Evolutionary conservation across 2,888 invertebrate genomes (phyloP).

Genomic region (Orthonychiurus folsomi): DNA sequence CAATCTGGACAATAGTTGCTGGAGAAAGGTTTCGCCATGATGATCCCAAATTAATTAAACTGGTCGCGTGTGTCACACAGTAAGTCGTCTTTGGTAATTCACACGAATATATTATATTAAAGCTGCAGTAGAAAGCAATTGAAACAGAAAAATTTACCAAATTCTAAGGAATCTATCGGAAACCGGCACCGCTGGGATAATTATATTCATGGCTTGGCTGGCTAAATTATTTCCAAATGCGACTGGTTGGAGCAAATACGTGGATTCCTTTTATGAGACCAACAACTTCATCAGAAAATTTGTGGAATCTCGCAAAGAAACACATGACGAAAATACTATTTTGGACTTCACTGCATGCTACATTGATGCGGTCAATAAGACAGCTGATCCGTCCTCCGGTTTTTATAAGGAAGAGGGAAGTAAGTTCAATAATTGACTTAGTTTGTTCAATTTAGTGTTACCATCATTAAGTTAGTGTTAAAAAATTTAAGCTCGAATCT

Average conservation of each 20-base stretch:
- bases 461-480: background rate
- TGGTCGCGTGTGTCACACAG: constrained; percentile 13
- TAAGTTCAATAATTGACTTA: background rate
- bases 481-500: background rate
- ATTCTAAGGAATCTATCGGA: constrained; percentile 8
- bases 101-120: background rate
- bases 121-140: background rate
- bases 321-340: constrained; percentile 12
- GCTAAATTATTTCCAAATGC: constrained; percentile 11
- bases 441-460: too few species aligned
- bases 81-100: constrained; percentile 15
- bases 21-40: constrained; percentile 27
- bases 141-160: too few species aligned
- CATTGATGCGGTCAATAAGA: constrained; percentile 20
- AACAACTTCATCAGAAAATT: constrained; percentile 13
- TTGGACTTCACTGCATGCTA: constrained; percentile 22
- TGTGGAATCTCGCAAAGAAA: constrained; percentile 9
- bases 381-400: constrained; percentile 19
- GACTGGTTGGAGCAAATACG: constrained; percentile 14
- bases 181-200: constrained; percentile 10
- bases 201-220: constrained; percentile 20
- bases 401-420: constrained; percentile 17
- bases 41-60: constrained; percentile 16
- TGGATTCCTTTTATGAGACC: constrained; percentile 3
- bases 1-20: constrained; percentile 22